Conservation (phyloP, 2,888 invertebrate genomes). For the Isoperla grammatica region DNA sequence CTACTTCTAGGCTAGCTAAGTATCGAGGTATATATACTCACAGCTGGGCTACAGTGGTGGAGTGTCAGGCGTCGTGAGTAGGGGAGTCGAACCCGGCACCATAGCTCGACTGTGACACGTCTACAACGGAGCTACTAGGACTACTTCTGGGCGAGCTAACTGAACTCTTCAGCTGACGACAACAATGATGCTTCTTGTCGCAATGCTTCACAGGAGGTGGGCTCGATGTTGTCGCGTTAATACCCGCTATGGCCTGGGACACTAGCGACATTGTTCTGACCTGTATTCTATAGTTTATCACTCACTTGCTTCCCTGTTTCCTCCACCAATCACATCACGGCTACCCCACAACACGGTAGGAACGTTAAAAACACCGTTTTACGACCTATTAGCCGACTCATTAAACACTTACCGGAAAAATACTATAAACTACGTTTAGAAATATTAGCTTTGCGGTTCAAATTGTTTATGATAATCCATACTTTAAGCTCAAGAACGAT, state of each 20-base stretch:
- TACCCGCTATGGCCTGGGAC: conserved; percentile 52
- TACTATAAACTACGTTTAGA: too few relatives aligned
- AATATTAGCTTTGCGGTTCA: too few relatives aligned
- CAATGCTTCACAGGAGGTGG: conserved; percentile 15
- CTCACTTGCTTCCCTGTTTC: too few relatives aligned
- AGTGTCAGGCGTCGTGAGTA: conserved; percentile 25
- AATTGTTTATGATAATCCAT: too few relatives aligned
- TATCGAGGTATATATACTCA: conserved; percentile 18
- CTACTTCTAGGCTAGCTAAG: background rate
- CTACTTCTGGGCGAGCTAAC: background rate
- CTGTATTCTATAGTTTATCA: too few relatives aligned
- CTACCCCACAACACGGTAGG: background rate
- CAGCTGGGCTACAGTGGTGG: conserved; percentile 18
- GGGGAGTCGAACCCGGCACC: background rate
- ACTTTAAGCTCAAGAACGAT: too few relatives aligned
- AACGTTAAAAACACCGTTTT: background rate
- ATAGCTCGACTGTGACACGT: background rate
- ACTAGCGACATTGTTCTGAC: conserved; percentile 49
- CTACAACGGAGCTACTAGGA: background rate
- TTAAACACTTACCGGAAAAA: too few relatives aligned
- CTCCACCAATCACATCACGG: too few relatives aligned
- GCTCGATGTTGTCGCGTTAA: conserved; percentile 31
- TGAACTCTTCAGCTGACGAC: conserved; percentile 19
- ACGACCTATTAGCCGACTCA: too few relatives aligned
- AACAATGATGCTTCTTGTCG: conserved; percentile 25